These are phyloP conservation scores for Parnassius mnemosyne DNA, from an alignment of 2,888 invertebrate genomes.

Conservation along the genomic window DNA sequence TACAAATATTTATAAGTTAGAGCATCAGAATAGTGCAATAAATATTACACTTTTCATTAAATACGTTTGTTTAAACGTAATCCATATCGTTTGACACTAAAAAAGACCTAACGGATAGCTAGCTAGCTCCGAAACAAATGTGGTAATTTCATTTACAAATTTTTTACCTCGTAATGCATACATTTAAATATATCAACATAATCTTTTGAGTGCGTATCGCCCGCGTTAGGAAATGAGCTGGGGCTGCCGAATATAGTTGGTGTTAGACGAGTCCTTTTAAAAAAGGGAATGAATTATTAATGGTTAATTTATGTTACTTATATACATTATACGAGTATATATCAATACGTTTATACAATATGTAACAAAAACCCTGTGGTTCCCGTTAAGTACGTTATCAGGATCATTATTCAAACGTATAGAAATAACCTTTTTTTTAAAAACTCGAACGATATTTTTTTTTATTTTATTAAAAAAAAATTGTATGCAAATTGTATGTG, in stretches of 20 bases:
- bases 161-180: constrained; percentile 52
- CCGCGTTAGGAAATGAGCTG: constrained; percentile 52
- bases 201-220: constrained; percentile 47
- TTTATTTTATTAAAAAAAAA: no score
- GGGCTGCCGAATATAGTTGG: constrained; percentile 43
- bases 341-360: no score
- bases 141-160: constrained; percentile 67
- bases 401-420: no score
- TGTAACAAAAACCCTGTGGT: no score
- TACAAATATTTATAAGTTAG: background rate
- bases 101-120: constrained; percentile 59
- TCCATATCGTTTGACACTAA: constrained; percentile 46
- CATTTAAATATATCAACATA: constrained; percentile 73
- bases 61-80: constrained; percentile 2
- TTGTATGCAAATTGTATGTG: no score
- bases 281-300: background rate
- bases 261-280: constrained; percentile 40
- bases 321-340: no score
- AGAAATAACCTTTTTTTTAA: no score
- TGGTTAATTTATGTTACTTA: no score
- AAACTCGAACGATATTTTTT: no score
- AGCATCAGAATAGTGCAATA: background rate
- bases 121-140: constrained; percentile 54
- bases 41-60: no score
- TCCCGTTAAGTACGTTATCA: no score